Conservation (phyloP, 2,113 vertebrate genomes). For the Paralichthys olivaceus region DNA sequence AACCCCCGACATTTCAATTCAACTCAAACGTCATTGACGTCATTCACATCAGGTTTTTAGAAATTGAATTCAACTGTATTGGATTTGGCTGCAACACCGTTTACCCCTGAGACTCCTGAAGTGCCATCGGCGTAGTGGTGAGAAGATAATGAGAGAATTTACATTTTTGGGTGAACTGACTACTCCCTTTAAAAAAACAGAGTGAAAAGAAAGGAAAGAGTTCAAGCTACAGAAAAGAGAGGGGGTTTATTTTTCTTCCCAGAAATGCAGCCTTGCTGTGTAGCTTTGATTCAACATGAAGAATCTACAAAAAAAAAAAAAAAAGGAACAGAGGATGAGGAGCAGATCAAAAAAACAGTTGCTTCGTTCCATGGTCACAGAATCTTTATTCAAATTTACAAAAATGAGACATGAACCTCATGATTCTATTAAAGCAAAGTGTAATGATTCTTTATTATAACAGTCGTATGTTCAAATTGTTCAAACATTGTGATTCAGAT, state of each 20-base stretch:
- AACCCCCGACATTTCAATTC: too few species aligned
- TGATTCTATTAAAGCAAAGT: background rate
- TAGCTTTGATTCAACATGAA: conserved; percentile 36
- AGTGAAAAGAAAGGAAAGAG: too few species aligned
- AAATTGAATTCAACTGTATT: too few species aligned
- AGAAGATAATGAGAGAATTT: too few species aligned
- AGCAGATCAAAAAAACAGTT: background rate
- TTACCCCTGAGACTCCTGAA: too few species aligned
- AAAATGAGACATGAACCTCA: background rate
- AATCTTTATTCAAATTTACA: conserved; percentile 9
- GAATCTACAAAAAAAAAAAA: background rate
- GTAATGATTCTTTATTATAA: background rate
- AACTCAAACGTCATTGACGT: too few species aligned
- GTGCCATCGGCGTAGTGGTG: too few species aligned
- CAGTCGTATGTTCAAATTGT: background rate
- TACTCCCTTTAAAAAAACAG: too few species aligned
- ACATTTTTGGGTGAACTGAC: too few species aligned
- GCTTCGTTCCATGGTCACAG: background rate
- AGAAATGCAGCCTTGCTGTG: conserved; percentile 45
- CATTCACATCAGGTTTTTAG: too few species aligned
- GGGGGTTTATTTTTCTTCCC: conserved; percentile 28
- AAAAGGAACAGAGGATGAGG: background rate
- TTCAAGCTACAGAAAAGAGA: too few species aligned
- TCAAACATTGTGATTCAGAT: conserved; percentile 3
- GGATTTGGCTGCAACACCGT: too few species aligned